Evolutionary conservation across 2,113 vertebrate species (phyloP).

Genomic region (Manacus vitellinus): DNA sequence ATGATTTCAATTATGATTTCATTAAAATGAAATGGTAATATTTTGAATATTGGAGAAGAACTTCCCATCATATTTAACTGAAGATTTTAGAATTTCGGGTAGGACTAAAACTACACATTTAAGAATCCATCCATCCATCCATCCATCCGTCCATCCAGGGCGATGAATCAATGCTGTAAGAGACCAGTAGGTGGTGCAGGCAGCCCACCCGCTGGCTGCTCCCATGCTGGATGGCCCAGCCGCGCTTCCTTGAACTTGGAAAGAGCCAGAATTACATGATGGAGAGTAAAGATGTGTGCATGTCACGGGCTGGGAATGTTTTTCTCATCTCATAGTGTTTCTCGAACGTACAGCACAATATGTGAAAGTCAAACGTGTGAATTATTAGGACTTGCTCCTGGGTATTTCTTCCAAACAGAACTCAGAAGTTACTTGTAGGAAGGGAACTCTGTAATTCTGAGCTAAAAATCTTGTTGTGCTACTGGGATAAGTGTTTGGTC

Average conservation of each 20-base stretch:
- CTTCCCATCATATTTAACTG: background rate
- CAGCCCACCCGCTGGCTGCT: background rate
- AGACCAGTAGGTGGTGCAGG: conserved; percentile 31
- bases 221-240: rapidly evolving
- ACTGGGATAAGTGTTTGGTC: background rate
- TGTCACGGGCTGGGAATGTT: background rate
- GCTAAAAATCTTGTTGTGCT: background rate
- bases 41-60: background rate
- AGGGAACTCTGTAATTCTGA: background rate
- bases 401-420: background rate
- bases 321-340: background rate
- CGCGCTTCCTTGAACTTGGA: rapidly evolving
- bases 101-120: background rate
- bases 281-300: background rate
- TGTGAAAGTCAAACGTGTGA: rapidly evolving
- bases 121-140: background rate
- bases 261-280: rapidly evolving
- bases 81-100: background rate
- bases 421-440: background rate
- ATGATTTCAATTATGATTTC: no score
- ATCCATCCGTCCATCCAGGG: background rate
- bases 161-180: background rate
- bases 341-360: rapidly evolving
- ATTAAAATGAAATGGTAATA: background rate
- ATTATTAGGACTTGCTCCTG: background rate